Evolutionary conservation across 2,113 vertebrate genomes (phyloP), one percentile per base, ranked within the genome.

Genomic region (Leptosomus discolor): DNA sequence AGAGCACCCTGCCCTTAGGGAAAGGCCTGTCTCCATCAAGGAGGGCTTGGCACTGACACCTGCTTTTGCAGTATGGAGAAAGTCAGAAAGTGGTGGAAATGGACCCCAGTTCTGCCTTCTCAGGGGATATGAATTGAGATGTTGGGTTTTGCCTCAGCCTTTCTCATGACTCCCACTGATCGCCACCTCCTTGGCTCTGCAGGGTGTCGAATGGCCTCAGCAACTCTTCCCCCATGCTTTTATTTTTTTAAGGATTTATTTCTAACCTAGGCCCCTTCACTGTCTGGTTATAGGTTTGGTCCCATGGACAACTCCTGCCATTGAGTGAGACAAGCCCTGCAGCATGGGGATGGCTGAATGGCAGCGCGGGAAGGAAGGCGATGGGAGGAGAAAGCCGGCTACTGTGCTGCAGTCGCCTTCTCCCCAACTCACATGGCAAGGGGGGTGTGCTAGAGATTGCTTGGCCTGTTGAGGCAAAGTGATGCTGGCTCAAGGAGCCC

Each of bases 351-450:
- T 79, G 70, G 65, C 41, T 46, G 20, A 57, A 9, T 0, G 6
- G 51, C 73, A 76, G n/a, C 2, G 2, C 0, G 11, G 10, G 32
- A 23, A 88, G 26, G 48, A 79, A 70, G 14, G n/a, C 1, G 1
- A n/a, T 1, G 6, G 32, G 27, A 70, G 13, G 8, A 71, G 58
- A 68, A 67, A 88, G 30, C 9, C 4, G 5, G 15, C 46, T 53
- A 9, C 78, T 21, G 12, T 60, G 53, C 43, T 68, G 12, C 24
- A 8, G 43, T 46, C 2, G 1, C 36, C 41, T 71, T 67, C 29
- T 80, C 58, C 23, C 37, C 34, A 45, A 4, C 11, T 1, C 0
- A 2, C 16, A 8, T 1, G 8, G 39, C 0, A 12, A 69, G 6
- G 18, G 12, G 3, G 1, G 12, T 90, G 41, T 8, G 11, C 30